phyloP scores from a whole-genome alignment of 2,113 vertebrate species.

The Embiotoca jacksoni region DNA sequence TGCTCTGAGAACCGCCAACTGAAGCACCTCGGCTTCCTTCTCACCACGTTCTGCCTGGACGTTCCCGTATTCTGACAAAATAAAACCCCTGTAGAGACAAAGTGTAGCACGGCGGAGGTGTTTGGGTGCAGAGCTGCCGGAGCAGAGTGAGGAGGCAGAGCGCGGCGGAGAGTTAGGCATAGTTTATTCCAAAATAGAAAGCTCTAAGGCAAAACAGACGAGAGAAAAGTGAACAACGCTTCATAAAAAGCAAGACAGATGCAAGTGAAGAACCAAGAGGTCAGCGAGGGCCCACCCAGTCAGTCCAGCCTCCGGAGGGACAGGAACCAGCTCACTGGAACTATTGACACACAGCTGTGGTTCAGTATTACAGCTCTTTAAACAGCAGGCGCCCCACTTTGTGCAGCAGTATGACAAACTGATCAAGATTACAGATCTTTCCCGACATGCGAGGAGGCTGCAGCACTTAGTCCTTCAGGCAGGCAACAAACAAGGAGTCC shows the following conservation, averaged over 20 bases:
- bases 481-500: slow-evolving; percentile 5
- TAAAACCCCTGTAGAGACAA: neutral
- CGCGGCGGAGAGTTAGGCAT: slow-evolving; percentile 72
- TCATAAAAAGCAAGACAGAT: slow-evolving; percentile 71
- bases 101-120: neutral
- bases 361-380: slow-evolving; percentile 54
- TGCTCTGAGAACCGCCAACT: slow-evolving; percentile 53
- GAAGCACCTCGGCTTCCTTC: slow-evolving; percentile 1
- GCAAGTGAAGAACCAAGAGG: slow-evolving; percentile 49
- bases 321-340: slow-evolving; percentile 48
- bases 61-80: neutral
- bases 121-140: neutral
- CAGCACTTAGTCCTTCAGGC: slow-evolving; percentile 34
- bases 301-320: slow-evolving; percentile 32
- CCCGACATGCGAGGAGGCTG: slow-evolving; percentile 13
- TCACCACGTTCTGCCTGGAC: neutral
- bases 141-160: slow-evolving; percentile 30
- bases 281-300: slow-evolving; percentile 14
- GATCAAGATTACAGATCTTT: slow-evolving; percentile 23
- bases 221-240: slow-evolving; percentile 65
- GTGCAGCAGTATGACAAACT: slow-evolving; percentile 46
- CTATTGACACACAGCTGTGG: slow-evolving; percentile 54
- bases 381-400: slow-evolving; percentile 54
- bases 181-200: slow-evolving; percentile 86
- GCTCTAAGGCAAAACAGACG: slow-evolving; percentile 82